Evolutionary conservation across 2,888 invertebrate species (phyloP), one percentile per base, ranked within the genome.

Genomic region (Thelaira solivaga): DNA sequence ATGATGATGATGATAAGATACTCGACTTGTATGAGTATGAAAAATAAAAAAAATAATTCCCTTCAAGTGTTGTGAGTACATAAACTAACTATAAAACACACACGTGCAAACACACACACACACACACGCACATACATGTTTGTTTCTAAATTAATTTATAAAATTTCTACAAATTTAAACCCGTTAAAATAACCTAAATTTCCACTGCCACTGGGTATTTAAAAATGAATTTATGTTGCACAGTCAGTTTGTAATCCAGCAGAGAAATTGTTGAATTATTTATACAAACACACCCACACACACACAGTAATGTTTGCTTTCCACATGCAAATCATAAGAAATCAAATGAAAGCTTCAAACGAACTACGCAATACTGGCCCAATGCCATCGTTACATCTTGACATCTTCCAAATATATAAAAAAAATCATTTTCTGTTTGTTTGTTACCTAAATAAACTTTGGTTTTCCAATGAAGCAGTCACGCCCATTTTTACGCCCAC

Each of bases 331-430:
- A 61, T 18, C 18, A 43, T 11, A 31, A 20, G 51, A 29, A 51
- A 61, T 31, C 1, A 16, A 51, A 24, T 2, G 22, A 13, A 34
- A 72, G 55, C 36, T 20, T 62, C 26, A 72, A 62, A 65, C 10
- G 45, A 61, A 61, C 43, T 47, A 71, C 65, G 59, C 71, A 65
- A 43, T 49, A 71, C 55, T 78, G 78, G 74, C 78, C 78, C 69
- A 69, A 69, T 74, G 74, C 74, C 78, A 78, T 69, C 49, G 45
- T 74, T 57, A 51, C 59, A 78, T 78, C 69, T 65, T 53, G 65
- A 74, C 31, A 64, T 74, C n/a, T n/a, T n/a, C n/a, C n/a, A 43
- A 73, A 74, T 69, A 62, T 57, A 72, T 64, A 64, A 73, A 78
- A 69, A 31, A 61, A 71, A 55, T n/a, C n/a, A n/a, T n/a, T n/a